Conservation (phyloP, 2,888 invertebrate species). For the Xanthorhoe spadicearia region DNA sequence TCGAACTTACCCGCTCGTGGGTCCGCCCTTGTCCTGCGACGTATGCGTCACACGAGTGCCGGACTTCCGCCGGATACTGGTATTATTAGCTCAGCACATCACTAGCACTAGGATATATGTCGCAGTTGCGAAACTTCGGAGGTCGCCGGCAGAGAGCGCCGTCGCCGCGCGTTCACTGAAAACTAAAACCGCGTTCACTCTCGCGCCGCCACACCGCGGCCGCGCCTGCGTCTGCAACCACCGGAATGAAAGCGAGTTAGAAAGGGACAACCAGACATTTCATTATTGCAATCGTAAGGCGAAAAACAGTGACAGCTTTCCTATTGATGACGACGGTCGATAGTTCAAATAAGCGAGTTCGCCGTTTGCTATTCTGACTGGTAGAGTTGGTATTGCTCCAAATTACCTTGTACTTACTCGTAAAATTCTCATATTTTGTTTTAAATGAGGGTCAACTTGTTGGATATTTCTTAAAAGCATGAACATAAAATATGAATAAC, state of each 20-base stretch:
- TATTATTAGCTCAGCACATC: slow-evolving; percentile 67
- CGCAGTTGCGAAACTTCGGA: slow-evolving; percentile 68
- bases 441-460: slow-evolving; percentile 7
- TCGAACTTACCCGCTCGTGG: slow-evolving; percentile 64
- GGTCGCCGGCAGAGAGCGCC: slow-evolving; percentile 78
- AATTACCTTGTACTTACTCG: slow-evolving; percentile 9
- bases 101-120: slow-evolving; percentile 74
- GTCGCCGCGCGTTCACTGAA: slow-evolving; percentile 77
- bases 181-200: slow-evolving; percentile 74
- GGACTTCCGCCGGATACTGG: slow-evolving; percentile 61
- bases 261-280: slow-evolving; percentile 78
- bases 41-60: slow-evolving; percentile 51
- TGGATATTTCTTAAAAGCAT: not conserved
- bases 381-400: slow-evolving; percentile 5
- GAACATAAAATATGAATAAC: not conserved
- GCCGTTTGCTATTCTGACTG: slow-evolving; percentile 29
- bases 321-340: slow-evolving; percentile 53
- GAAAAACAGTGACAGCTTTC: slow-evolving; percentile 69
- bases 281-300: slow-evolving; percentile 69
- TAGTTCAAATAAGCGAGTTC: slow-evolving; percentile 50
- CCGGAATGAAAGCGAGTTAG: slow-evolving; percentile 74
- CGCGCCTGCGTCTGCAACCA: slow-evolving; percentile 51
- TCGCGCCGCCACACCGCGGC: slow-evolving; percentile 53
- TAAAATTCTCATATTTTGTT: not conserved
- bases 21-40: slow-evolving; percentile 57